Evolutionary conservation across 2,797 vertebrate species (phyloP), one percentile per base, ranked within the genome.

Genomic region (Mormyrus proboscirostris): DNA sequence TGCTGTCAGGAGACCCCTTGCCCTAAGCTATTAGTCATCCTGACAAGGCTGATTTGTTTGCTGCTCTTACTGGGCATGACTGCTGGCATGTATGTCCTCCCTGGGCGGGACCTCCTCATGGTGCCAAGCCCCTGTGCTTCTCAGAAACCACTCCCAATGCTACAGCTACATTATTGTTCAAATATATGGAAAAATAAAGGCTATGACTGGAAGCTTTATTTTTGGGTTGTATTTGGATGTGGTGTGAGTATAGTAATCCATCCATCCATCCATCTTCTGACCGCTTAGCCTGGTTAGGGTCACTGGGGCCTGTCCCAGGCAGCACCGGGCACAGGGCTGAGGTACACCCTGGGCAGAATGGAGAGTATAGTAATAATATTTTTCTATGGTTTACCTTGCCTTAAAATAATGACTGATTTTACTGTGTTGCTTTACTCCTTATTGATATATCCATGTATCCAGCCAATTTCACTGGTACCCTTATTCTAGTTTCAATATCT

Each of bases 21-120:
- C 86, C 86, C 86, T 87, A 19, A 44, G 86, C 55, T 62, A 87
- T 87, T 87, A 57, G 86, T 87, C 86, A 87, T 87, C 14, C 86
- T 87, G 86, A 87, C 86, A 87, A 41, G 53, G 12, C 86, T 62
- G 86, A 44, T 62, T 59, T 62, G 38, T 87, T 87, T 87, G 86
- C 53, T 59, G 55, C 86, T 55, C 55, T 87, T 57, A 62, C 55
- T 47, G 86, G 86, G 53, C 55, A 87, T 44, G 53, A 41, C 10
- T 87, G 86, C 33, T 44, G 22, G 38, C 53, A 62, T 41, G 86
- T 44, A 29, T 10, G 51, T 25, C 19, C 33, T 87, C 86, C 16
- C 55, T 41, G 55, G 29, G 85, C 51, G 10, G 29, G 50, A 33
- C 85, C 85, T 44, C 50, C 25, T 51, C 51, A 25, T 16, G 10